A percentile compares a stretch with the other conserved stretches of the same genome.
Conservation (phyloP, 2,888 invertebrate species). For the Scaptomyza reducta region DNA sequence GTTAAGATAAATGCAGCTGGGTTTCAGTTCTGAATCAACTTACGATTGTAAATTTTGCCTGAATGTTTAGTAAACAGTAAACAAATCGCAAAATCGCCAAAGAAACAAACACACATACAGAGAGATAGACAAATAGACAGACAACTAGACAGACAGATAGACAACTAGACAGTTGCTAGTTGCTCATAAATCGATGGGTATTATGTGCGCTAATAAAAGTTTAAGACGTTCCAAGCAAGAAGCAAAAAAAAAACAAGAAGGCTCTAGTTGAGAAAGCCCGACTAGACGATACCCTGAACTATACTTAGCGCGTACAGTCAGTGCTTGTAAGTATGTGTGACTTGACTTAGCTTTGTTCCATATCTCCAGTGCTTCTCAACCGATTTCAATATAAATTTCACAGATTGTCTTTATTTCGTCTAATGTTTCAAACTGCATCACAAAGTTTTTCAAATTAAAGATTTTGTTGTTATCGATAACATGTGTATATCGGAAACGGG, state of each 20-base stretch:
- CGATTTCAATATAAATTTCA: too few species aligned
- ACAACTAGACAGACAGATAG: background rate
- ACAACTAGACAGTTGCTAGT: slow-evolving; percentile 31
- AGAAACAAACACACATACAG: slow-evolving; percentile 31
- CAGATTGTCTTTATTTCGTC: too few species aligned
- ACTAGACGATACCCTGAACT: too few species aligned
- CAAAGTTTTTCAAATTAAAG: too few species aligned
- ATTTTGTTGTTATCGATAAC: too few species aligned
- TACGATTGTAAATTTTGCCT: slow-evolving; percentile 72
- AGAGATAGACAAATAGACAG: background rate
- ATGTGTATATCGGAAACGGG: too few species aligned
- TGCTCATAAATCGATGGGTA: slow-evolving; percentile 72
- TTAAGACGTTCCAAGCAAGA: slow-evolving; percentile 55
- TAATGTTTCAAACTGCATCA: too few species aligned
- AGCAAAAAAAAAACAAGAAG: background rate
- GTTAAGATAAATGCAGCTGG: slow-evolving; percentile 40
- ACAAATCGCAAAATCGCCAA: slow-evolving; percentile 59
- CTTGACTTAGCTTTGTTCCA: too few species aligned
- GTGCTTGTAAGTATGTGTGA: too few species aligned
- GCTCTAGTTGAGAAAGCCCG: too few species aligned
- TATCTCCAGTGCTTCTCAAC: too few species aligned
- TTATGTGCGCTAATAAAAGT: slow-evolving; percentile 75
- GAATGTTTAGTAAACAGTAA: slow-evolving; percentile 71
- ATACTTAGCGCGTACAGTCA: too few species aligned
- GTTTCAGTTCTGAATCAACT: slow-evolving; percentile 52